phyloP scores from a whole-genome alignment of 30 jellyfish, hydroid and myxozoan species.

The Phacellophora camtschatica region DNA sequence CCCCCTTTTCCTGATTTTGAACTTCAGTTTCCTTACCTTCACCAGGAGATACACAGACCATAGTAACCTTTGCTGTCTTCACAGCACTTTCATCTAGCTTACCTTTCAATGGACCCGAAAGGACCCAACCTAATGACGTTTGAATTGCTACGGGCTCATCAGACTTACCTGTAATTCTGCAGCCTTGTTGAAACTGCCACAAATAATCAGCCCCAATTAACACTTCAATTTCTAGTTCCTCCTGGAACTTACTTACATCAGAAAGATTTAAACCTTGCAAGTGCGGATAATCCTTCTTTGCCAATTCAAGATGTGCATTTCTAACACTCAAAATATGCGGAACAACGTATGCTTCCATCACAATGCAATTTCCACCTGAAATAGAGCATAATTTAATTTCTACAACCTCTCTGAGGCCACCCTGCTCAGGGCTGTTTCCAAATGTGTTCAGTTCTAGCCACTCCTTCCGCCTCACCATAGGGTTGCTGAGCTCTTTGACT shows the following conservation, averaged over 20 bases:
- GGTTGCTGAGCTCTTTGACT: not conserved
- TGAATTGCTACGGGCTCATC: constrained; percentile 44
- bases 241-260: not conserved
- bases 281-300: constrained; percentile 2
- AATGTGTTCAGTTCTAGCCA: not conserved
- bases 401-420: constrained; percentile 8
- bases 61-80: not conserved
- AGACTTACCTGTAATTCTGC: constrained; percentile 3
- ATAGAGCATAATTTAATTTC: not conserved
- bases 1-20: constrained; percentile 6
- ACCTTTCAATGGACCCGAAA: constrained; percentile 20
- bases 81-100: constrained; percentile 15
- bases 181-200: constrained; percentile 11
- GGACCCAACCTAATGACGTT: constrained; percentile 1
- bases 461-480: not conserved
- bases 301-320: not conserved
- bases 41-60: constrained; percentile 6
- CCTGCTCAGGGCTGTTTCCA: not conserved
- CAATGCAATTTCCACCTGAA: not conserved
- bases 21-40: constrained; percentile 11
- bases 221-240: not conserved
- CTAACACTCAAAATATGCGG: not conserved
- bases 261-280: not conserved
- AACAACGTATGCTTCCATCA: constrained; percentile 25
- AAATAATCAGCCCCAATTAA: constrained; percentile 25